Evolutionary conservation across 2,888 invertebrate species (phyloP), one percentile per base, ranked within the genome.

Genomic region (Drosophila demipolita): DNA sequence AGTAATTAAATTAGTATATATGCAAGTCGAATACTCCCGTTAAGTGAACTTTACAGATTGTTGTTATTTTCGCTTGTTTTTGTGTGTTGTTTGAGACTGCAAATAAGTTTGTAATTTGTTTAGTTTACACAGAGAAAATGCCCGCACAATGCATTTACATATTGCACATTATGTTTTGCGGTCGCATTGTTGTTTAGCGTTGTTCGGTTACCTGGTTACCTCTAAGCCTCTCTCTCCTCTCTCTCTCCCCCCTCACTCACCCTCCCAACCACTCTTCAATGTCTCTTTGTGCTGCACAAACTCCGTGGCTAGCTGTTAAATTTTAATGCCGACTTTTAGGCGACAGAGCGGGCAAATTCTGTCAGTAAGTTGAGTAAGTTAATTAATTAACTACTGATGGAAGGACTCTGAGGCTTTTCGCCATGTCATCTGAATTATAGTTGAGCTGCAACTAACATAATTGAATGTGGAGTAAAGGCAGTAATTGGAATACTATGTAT

Each of bases 81-180:
- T 40, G 9, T 36, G n/a, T 49, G 50, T 50, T 69, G 54, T 73
- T 70, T 57, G 68, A 48, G 63, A 36, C 60, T 79, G 58, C 55
- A 83, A 82, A 82, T 84, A 79, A 82, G 82, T 82, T 82, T 84
- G 82, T 84, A 82, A 82, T 82, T 84, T 82, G 82, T 82, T 82
- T 82, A 82, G 84, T 73, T 83, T 76, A 83, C 82, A 82, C 58
- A 72, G 64, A 32, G 79, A 78, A 82, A 79, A 79, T 69, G 50
- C 66, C 71, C 68, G 55, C 77, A 79, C 79, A 76, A 67, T 69
- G 79, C 79, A 79, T 84, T 82, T 79, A 76, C 82, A 79, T 79
- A 79, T 82, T 67, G 66, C 63, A 77, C 67, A 82, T 82, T 78
- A 82, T 82, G 75, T 78, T 85, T 72, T 82, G 82, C 54, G 82